Evolutionary conservation across 2,113 vertebrate species (phyloP).

Genomic region (Phrynocephalus versicolor): DNA sequence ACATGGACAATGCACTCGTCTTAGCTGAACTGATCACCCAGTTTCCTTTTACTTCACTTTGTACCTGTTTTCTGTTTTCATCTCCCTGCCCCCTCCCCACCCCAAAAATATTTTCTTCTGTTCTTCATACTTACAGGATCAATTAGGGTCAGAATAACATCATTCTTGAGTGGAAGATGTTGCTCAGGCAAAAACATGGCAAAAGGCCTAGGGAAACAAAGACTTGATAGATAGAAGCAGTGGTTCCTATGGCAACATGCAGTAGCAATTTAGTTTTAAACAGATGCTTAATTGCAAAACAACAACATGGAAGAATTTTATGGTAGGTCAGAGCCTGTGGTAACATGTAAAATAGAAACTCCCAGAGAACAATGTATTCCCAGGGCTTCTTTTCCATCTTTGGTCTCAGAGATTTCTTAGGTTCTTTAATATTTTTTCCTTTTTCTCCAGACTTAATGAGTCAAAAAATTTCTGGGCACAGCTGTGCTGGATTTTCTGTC

Average conservation of each 20-base stretch:
- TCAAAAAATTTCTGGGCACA: not conserved
- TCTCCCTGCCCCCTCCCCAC: too few relatives aligned
- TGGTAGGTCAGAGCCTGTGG: not conserved
- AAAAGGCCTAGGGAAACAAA: not conserved
- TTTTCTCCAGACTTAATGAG: not conserved
- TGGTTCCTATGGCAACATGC: slow-evolving; percentile 3
- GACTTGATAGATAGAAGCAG: not conserved
- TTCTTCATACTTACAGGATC: not conserved
- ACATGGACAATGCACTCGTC: not conserved
- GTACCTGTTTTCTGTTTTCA: not conserved
- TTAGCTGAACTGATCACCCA: not conserved
- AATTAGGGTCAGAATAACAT: not conserved
- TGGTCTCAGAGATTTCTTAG: too few relatives aligned
- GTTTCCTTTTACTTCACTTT: not conserved
- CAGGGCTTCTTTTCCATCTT: not conserved
- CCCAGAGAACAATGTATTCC: not conserved
- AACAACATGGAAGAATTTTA: not conserved
- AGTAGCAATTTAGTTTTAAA: not conserved
- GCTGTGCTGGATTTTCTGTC: not conserved
- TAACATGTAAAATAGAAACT: not conserved
- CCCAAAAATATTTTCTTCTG: not conserved
- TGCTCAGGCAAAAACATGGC: not conserved
- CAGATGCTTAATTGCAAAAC: not conserved
- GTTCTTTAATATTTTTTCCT: not conserved
- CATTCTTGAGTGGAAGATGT: not conserved